These are phyloP conservation scores for Formica exsecta DNA, from an alignment of 1,140 invertebrate genomes.

Conservation along the genomic window DNA sequence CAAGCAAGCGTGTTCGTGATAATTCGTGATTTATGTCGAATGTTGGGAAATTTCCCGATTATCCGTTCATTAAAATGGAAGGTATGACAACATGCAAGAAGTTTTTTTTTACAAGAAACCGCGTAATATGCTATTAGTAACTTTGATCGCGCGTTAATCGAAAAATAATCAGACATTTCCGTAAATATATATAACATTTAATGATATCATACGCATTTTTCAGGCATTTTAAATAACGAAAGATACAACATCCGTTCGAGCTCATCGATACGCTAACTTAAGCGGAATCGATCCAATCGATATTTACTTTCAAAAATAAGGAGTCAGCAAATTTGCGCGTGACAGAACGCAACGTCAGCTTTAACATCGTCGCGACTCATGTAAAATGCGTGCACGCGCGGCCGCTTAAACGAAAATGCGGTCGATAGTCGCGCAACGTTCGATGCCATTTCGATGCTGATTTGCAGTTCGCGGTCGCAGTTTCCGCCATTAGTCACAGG, in stretches of 20 bases:
- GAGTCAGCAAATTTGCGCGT: constrained; percentile 30
- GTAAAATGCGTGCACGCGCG: constrained; percentile 21
- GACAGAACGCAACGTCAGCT: constrained; percentile 33
- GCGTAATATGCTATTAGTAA: neutral
- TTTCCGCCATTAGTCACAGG: constrained; percentile 57
- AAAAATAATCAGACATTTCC: constrained; percentile 21
- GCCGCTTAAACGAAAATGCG: constrained; percentile 51
- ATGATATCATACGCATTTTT: neutral
- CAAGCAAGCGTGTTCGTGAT: constrained; percentile 17
- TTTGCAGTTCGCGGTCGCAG: constrained; percentile 34
- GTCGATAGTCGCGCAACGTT: constrained; percentile 50
- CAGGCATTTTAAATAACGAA: neutral
- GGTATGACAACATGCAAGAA: neutral
- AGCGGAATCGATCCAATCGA: constrained; percentile 14
- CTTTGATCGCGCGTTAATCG: neutral
- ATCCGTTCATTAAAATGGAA: constrained; percentile 14
- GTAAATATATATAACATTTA: neutral
- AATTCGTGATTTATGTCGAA: constrained; percentile 51
- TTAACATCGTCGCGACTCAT: constrained; percentile 21
- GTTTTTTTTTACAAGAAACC: neutral
- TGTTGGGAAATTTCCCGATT: constrained; percentile 54
- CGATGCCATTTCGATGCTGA: constrained; percentile 36
- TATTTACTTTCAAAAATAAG: constrained; percentile 54
- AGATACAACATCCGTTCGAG: constrained; percentile 39
- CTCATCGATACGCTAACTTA: neutral